These are phyloP conservation scores for Crepidodera aurea DNA, from an alignment of 2,888 invertebrate species.

Conservation along the genomic window DNA sequence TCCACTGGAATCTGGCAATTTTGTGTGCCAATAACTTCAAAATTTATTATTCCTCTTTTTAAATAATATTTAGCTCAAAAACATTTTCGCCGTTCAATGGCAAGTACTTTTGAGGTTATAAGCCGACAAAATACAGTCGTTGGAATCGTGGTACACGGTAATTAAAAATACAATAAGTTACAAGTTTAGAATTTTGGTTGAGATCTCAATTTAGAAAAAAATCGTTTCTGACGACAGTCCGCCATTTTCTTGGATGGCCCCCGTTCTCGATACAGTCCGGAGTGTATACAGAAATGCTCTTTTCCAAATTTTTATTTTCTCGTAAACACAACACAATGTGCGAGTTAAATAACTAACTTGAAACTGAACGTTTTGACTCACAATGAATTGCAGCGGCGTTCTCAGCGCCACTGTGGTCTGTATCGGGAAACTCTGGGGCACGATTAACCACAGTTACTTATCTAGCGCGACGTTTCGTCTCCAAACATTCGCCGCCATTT, in stretches of 20 bases:
- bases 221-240: neutral
- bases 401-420: slow-evolving; percentile 48
- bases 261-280: slow-evolving; percentile 64
- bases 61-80: no score
- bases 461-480: slow-evolving; percentile 11
- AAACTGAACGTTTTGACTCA: slow-evolving; percentile 56
- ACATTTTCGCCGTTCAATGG: neutral
- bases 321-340: slow-evolving; percentile 86
- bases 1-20: no score
- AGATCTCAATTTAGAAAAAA: no score
- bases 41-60: no score
- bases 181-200: no score
- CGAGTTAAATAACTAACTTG: slow-evolving; percentile 57
- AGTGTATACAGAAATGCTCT: slow-evolving; percentile 90
- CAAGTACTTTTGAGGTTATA: no score
- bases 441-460: slow-evolving; percentile 30
- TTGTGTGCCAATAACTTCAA: no score
- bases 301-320: slow-evolving; percentile 78
- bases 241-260: slow-evolving; percentile 1
- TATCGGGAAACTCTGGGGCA: slow-evolving; percentile 39
- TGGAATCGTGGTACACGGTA: no score
- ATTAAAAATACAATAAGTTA: no score
- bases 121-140: no score
- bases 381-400: slow-evolving; percentile 57
- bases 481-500: neutral